Evolutionary conservation across 2,888 invertebrate species (phyloP).

Genomic region (Leistus spinibarbis): DNA sequence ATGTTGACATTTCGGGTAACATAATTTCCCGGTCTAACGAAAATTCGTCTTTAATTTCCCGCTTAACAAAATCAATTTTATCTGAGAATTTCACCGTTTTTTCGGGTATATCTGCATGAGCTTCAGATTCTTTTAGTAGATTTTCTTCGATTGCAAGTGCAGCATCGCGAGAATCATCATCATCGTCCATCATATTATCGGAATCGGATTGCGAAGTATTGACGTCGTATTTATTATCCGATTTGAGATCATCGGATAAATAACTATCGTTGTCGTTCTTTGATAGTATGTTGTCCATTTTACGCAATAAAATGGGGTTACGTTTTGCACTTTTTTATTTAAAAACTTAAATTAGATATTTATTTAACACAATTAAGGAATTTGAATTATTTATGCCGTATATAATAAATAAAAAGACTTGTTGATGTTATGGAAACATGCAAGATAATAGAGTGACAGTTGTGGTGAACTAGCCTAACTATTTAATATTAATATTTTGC

Average conservation of each 20-base stretch:
- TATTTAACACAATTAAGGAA: background rate
- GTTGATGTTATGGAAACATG: too few relatives aligned
- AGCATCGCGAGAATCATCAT: constrained; percentile 50
- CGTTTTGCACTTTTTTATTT: background rate
- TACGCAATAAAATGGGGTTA: background rate
- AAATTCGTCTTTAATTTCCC: constrained; percentile 45
- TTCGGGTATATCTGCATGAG: constrained; percentile 35
- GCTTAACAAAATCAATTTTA: constrained; percentile 38
- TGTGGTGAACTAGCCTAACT: too few relatives aligned
- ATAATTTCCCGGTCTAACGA: constrained; percentile 52
- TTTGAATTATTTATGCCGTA: background rate
- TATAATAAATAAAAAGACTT: background rate
- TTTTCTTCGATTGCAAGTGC: constrained; percentile 50
- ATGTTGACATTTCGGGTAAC: constrained; percentile 51
- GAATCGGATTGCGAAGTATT: constrained; percentile 52
- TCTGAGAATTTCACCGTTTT: constrained; percentile 30
- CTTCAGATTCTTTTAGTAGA: constrained; percentile 43
- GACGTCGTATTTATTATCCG: constrained; percentile 42
- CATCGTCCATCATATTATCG: constrained; percentile 51
- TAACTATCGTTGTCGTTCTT: constrained; percentile 25
- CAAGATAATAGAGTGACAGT: too few relatives aligned
- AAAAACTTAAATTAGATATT: background rate
- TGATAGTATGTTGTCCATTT: constrained; percentile 31
- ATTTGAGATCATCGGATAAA: constrained; percentile 27
- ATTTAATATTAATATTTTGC: too few relatives aligned